phyloP scores from a whole-genome alignment of 2,888 invertebrate genomes.

The Ectropis crepuscularia region DNA sequence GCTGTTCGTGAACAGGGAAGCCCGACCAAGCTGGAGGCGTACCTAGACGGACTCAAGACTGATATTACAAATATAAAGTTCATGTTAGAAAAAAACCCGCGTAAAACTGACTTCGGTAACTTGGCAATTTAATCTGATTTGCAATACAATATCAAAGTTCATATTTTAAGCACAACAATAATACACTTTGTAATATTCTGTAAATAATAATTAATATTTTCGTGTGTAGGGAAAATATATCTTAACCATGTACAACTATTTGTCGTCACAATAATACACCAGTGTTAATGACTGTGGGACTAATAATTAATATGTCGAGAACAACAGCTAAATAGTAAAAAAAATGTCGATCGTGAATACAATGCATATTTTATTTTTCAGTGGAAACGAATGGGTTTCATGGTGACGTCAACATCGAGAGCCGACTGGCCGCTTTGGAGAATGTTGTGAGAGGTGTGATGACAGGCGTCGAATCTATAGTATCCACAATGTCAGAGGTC shows the following conservation, averaged over 20 bases:
- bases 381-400: conserved; percentile 57
- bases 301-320: not conserved
- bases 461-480: conserved; percentile 67
- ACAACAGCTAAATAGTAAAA: not conserved
- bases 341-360: not conserved
- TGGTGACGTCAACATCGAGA: conserved; percentile 54
- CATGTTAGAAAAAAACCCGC: conserved; percentile 51
- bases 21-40: conserved; percentile 55
- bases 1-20: conserved; percentile 44
- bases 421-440: conserved; percentile 61
- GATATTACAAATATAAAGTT: conserved; percentile 62
- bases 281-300: not conserved
- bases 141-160: not conserved
- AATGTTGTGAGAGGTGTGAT: conserved; percentile 59
- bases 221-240: too few species aligned
- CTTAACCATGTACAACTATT: too few species aligned
- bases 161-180: not conserved
- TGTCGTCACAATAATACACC: not conserved
- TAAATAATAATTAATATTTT: not conserved
- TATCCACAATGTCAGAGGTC: conserved; percentile 70
- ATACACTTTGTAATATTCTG: not conserved
- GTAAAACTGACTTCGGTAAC: conserved; percentile 39
- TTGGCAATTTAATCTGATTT: conserved; percentile 1
- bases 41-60: conserved; percentile 55
- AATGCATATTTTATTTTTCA: conserved; percentile 32